Percentiles rank a stretch among this genome's conserved stretches.
Evolutionary conservation across 2,888 invertebrate genomes (phyloP).

Genomic region (Endomychus coccineus): DNA sequence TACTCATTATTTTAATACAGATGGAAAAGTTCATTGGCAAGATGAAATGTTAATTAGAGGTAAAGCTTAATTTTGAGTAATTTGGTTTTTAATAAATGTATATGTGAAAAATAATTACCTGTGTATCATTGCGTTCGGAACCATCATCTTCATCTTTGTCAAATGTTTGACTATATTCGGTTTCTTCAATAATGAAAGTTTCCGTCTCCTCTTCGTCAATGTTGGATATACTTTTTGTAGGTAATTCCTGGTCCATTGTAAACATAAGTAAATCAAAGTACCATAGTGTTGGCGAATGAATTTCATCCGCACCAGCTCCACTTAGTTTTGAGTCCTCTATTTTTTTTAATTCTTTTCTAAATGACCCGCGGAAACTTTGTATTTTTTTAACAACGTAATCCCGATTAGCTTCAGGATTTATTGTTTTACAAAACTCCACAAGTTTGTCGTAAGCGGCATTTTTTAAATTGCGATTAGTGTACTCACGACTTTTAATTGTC

Average conservation of each 20-base stretch:
- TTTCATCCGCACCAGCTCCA: constrained; percentile 10
- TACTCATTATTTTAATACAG: no score
- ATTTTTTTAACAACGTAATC: constrained; percentile 13
- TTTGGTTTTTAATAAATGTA: no score
- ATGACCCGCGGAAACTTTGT: constrained; percentile 14
- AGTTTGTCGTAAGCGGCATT: no score
- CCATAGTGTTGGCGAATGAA: constrained; percentile 14
- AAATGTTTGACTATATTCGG: no score
- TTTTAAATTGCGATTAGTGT: constrained; percentile 2
- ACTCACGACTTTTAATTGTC: background rate
- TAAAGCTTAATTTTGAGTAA: no score
- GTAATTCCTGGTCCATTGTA: constrained; percentile 23
- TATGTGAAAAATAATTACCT: no score
- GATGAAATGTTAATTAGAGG: no score
- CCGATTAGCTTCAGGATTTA: constrained; percentile 3
- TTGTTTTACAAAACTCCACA: background rate
- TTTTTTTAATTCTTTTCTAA: constrained; percentile 16
- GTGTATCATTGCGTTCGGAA: no score
- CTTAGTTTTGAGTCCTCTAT: constrained; percentile 6
- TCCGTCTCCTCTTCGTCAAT: constrained; percentile 6
- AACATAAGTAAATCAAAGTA: constrained; percentile 15
- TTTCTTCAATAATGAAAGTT: background rate
- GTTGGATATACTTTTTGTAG: constrained; percentile 9
- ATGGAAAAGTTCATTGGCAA: no score
- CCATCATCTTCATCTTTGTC: no score